phyloP scores from a whole-genome alignment of 2,797 vertebrate species.

The Chiroxiphia lanceolata region DNA sequence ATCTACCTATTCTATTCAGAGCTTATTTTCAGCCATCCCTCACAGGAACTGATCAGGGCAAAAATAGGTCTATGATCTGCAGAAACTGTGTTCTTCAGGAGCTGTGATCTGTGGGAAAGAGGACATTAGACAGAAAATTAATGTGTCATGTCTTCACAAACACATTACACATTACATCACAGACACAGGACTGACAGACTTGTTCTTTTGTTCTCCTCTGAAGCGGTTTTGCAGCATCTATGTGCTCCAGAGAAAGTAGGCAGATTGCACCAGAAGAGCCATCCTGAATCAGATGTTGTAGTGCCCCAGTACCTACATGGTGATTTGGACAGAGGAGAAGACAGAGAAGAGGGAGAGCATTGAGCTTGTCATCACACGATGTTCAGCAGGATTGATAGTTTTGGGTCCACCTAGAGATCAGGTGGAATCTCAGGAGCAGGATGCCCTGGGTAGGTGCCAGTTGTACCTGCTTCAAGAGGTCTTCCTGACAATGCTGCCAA shows the following conservation, averaged over 20 bases:
- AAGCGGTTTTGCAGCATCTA: background rate
- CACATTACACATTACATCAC: background rate
- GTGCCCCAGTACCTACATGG: background rate
- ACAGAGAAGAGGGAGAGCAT: background rate
- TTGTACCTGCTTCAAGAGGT: background rate
- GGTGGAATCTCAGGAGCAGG: background rate
- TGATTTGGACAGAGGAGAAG: background rate
- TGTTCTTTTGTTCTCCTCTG: background rate
- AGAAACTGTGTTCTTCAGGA: background rate
- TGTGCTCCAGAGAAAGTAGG: background rate
- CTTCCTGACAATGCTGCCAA: background rate
- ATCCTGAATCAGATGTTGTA: background rate
- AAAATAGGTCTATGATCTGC: background rate
- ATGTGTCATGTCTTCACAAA: background rate
- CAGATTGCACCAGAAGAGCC: background rate
- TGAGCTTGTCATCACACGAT: background rate
- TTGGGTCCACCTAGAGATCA: background rate
- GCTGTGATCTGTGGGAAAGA: background rate
- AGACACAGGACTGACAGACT: background rate
- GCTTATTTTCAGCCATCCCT: background rate
- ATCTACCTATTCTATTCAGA: background rate
- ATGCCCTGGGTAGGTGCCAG: background rate
- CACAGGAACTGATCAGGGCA: background rate
- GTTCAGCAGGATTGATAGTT: background rate
- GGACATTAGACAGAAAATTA: background rate